Percentiles rank a stretch among this genome's conserved stretches.
phyloP scores from a whole-genome alignment of 2,113 vertebrate genomes.

The Thamnaconus septentrionalis region DNA sequence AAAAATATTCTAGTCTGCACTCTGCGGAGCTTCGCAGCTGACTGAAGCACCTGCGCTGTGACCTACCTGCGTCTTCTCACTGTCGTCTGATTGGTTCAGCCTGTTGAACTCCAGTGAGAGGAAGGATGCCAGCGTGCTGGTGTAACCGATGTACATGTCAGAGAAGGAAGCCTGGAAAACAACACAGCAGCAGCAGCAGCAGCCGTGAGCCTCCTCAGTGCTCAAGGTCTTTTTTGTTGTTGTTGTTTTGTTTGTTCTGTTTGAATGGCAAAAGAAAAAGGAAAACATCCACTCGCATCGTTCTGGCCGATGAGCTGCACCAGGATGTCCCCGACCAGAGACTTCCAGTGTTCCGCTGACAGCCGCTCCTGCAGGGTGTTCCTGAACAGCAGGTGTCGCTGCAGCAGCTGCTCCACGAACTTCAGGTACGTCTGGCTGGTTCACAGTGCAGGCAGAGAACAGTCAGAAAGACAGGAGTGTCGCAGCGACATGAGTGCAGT shows the following conservation, averaged over 20 bases:
- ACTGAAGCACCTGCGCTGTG: not conserved
- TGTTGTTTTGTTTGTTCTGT: not conserved
- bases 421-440: slow-evolving; percentile 64
- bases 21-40: accelerated
- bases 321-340: slow-evolving; percentile 73
- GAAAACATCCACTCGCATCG: slow-evolving; percentile 48
- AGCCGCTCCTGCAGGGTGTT: slow-evolving; percentile 76
- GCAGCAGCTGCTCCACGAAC: slow-evolving; percentile 73
- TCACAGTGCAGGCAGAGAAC: not conserved
- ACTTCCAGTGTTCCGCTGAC: slow-evolving; percentile 67
- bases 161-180: slow-evolving; percentile 66
- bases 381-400: slow-evolving; percentile 76
- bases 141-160: slow-evolving; percentile 75
- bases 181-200: too few species aligned
- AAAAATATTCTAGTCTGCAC: too few species aligned
- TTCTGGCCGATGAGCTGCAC: slow-evolving; percentile 75
- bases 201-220: not conserved
- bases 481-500: too few species aligned
- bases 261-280: too few species aligned
- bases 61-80: slow-evolving; percentile 54
- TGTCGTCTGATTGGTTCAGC: slow-evolving; percentile 32
- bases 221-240: too few species aligned
- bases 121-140: slow-evolving; percentile 55
- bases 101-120: slow-evolving; percentile 65
- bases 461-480: not conserved